phyloP scores from a whole-genome alignment of 2,888 invertebrate species.

The Synergus itoensis region DNA sequence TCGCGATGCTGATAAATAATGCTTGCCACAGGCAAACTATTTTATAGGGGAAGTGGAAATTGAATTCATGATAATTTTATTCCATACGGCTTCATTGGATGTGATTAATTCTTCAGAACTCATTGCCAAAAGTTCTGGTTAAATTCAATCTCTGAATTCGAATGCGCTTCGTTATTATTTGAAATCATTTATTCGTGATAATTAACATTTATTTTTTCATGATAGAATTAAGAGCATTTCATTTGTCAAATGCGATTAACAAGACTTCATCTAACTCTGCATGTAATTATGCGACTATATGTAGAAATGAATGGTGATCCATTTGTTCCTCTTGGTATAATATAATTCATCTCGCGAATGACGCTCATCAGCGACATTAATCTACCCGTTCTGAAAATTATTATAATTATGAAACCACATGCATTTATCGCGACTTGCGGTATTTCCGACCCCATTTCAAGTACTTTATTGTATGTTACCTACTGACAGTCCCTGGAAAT shows the following conservation, averaged over 20 bases:
- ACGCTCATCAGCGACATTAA: slow-evolving; percentile 25
- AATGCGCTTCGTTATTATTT: not conserved
- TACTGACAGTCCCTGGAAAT: not conserved
- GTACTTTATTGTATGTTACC: not conserved
- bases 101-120: slow-evolving; percentile 9
- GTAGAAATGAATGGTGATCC: not conserved
- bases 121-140: slow-evolving; percentile 8
- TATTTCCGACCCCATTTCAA: not conserved
- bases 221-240: not conserved
- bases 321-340: slow-evolving; percentile 5
- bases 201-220: slow-evolving; percentile 21
- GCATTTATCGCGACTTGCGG: slow-evolving; percentile 14
- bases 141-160: slow-evolving; percentile 7
- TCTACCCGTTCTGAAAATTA: slow-evolving; percentile 14
- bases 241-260: not conserved
- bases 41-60: not conserved
- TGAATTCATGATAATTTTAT: slow-evolving; percentile 18
- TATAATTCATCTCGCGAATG: slow-evolving; percentile 29
- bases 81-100: not conserved
- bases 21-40: too few species aligned
- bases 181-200: not conserved
- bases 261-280: not conserved
- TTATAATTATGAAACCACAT: slow-evolving; percentile 37
- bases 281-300: not conserved
- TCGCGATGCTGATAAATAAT: not conserved